Percentiles rank a stretch among this genome's conserved stretches.
These are phyloP conservation scores for Platycheirus albimanus DNA, from an alignment of 2,888 invertebrate genomes.

Conservation along the genomic window DNA sequence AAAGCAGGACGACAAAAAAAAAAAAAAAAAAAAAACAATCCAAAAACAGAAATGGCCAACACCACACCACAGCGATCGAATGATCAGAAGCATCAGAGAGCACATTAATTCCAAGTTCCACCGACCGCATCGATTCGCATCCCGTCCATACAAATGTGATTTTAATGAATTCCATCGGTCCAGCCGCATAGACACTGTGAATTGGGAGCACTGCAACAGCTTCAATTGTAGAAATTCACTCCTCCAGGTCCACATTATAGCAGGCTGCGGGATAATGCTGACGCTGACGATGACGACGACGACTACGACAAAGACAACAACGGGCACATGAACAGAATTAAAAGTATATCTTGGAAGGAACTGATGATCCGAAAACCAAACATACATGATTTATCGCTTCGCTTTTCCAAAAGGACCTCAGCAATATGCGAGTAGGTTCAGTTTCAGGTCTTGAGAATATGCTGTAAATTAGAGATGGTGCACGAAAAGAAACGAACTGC, in stretches of 20 bases:
- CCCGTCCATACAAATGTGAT: constrained; percentile 70
- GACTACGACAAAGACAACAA: no score
- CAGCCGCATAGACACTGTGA: constrained; percentile 47
- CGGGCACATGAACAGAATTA: constrained; percentile 22
- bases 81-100: constrained; percentile 50
- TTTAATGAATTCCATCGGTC: constrained; percentile 69
- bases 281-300: background rate
- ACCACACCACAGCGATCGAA: constrained; percentile 29
- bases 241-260: constrained; percentile 52
- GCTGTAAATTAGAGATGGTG: constrained; percentile 73
- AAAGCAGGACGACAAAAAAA: constrained; percentile 6
- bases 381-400: constrained; percentile 67
- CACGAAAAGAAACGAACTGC: constrained; percentile 55
- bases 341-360: constrained; percentile 17
- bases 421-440: background rate
- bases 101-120: constrained; percentile 58
- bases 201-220: constrained; percentile 66
- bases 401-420: constrained; percentile 33
- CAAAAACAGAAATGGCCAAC: constrained; percentile 57
- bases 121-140: constrained; percentile 54
- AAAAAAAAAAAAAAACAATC: constrained; percentile 23
- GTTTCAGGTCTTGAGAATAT: constrained; percentile 17
- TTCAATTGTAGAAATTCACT: constrained; percentile 66
- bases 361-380: background rate
- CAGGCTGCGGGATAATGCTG: no score